phyloP scores from a whole-genome alignment of 2,113 vertebrate species.

The Nasalis larvatus region DNA sequence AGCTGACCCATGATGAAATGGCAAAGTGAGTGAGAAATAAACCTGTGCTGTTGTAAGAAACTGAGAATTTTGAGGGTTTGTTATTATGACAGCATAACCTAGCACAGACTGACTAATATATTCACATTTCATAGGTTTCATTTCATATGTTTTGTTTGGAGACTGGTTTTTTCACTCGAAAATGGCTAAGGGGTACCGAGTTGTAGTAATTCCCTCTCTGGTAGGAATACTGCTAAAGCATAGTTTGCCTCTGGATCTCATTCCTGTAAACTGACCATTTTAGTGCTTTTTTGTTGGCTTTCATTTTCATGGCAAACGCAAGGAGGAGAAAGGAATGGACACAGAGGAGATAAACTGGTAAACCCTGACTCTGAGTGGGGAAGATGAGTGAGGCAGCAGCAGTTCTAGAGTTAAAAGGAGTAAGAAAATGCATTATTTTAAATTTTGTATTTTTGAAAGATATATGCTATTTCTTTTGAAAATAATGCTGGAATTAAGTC shows the following conservation, averaged over 20 bases:
- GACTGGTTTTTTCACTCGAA: not conserved
- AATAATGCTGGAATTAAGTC: not conserved
- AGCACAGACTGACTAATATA: not conserved
- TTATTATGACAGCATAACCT: not conserved
- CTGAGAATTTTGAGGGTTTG: not conserved
- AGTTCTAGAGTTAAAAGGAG: not conserved
- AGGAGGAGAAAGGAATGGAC: not conserved
- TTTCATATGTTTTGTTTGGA: not conserved
- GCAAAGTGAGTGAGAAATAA: not conserved
- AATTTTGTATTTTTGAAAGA: slow-evolving; percentile 26
- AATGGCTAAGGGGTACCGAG: not conserved
- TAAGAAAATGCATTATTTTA: not conserved
- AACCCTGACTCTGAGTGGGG: not conserved
- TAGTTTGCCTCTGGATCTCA: not conserved
- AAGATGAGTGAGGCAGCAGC: not conserved
- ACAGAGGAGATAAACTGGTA: not conserved
- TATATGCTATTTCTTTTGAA: not conserved
- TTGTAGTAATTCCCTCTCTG: not conserved
- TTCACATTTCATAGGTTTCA: not conserved
- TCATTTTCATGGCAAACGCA: not conserved
- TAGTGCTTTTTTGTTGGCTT: not conserved
- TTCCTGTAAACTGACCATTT: not conserved
- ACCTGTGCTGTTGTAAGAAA: not conserved
- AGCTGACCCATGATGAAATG: not conserved
- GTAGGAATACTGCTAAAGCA: not conserved